Evolutionary conservation across 2,888 invertebrate genomes (phyloP), one percentile per base, ranked within the genome.

Genomic region (Zygogramma bicolorata): DNA sequence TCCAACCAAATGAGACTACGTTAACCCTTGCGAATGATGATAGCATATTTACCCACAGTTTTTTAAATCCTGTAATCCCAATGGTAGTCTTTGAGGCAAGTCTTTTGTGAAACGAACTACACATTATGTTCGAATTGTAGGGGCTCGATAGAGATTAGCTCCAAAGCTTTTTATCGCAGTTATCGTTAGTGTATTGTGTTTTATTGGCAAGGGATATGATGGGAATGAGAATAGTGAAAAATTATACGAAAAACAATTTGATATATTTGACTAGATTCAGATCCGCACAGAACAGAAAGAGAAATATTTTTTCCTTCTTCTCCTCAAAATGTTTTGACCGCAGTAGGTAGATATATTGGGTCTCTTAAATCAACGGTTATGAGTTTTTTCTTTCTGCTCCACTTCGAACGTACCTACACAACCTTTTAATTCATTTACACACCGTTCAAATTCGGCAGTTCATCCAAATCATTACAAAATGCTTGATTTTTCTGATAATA

Each of bases 51-150:
- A 42, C 42, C 42, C 42, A 40, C 61, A 38, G 22, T 22, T 38
- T 61, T 40, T 40, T 61, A 40, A 61, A 61, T 61, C 61, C 61
- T 38, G 38, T 61, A 40, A 61, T 61, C 61, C 40, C 3, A 15
- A 60, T 7, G 34, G 60, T 60, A 20, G 34, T 60, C 22, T 31
- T 25, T 1, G 15, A 40, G 61, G 61, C 7, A 40, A 22, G 22
- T 1, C 61, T 40, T 34, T 61, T 40, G 61, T 40, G 20, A 61
- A 20, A 15, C 20, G 38, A 38, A 15, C 38, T 40, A 22, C 31
- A 38, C 22, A 60, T 60, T 60, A 18, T 18, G 60, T 38, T 20
- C 20, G 38, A 18, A 59, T 31, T 60, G 61, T 22, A 22, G 61
- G 61, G 61, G 38, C 40, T 6, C 20, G 40, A 18, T 3, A 15